Percentiles rank a stretch among this genome's conserved stretches.
Evolutionary conservation across 2,888 invertebrate genomes (phyloP).

Genomic region (Phytoseiulus persimilis): DNA sequence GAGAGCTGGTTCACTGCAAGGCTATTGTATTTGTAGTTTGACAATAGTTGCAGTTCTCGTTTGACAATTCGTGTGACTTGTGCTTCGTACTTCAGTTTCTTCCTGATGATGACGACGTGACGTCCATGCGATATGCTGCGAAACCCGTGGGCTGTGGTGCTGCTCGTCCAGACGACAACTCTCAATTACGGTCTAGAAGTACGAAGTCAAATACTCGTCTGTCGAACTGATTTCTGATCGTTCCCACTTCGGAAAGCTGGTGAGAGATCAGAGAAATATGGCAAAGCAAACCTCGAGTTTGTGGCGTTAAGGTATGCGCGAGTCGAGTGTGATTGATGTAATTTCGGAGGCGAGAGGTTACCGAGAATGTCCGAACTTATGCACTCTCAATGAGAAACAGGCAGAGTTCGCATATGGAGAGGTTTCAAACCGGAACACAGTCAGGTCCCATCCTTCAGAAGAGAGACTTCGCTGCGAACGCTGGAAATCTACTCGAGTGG

Average conservation of each 20-base stretch:
- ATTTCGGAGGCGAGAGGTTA: too few relatives aligned
- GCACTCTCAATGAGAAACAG: too few relatives aligned
- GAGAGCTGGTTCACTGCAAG: neutral
- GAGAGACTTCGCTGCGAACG: too few relatives aligned
- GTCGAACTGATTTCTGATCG: neutral
- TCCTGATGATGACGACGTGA: neutral
- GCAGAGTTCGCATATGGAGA: too few relatives aligned
- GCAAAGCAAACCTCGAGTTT: too few relatives aligned
- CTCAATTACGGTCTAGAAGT: neutral
- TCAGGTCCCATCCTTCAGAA: too few relatives aligned
- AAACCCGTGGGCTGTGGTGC: neutral
- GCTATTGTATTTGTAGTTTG: neutral
- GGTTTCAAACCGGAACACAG: too few relatives aligned
- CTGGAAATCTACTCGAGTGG: too few relatives aligned
- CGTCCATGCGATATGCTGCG: neutral
- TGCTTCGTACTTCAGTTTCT: neutral
- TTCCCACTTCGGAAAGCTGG: neutral
- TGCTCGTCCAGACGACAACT: neutral
- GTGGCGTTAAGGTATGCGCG: too few relatives aligned
- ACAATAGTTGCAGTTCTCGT: neutral
- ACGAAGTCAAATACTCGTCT: neutral
- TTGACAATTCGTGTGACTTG: constrained; percentile 5
- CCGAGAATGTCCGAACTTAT: too few relatives aligned
- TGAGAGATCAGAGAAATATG: neutral
- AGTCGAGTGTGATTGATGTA: too few relatives aligned